These are phyloP conservation scores for Leucophenga montana DNA, from an alignment of 2,888 invertebrate species.

Conservation along the genomic window DNA sequence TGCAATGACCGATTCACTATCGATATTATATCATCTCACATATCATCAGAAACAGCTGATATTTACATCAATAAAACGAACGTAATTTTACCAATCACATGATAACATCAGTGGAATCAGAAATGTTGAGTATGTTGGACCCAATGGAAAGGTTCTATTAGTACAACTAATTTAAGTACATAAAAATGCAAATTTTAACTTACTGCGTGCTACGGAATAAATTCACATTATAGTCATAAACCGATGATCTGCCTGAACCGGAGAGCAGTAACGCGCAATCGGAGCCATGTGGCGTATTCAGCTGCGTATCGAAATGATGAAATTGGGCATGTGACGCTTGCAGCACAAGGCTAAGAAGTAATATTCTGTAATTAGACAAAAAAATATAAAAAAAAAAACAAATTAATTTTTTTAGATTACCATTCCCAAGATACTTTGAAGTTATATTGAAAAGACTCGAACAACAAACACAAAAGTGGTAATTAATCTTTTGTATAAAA, in stretches of 20 bases:
- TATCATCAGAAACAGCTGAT: too few relatives aligned
- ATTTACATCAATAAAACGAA: too few relatives aligned
- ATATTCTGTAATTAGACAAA: constrained; percentile 64
- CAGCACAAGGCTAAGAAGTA: constrained; percentile 46
- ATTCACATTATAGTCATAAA: constrained; percentile 89
- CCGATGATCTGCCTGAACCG: constrained; percentile 85
- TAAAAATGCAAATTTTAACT: constrained; percentile 74
- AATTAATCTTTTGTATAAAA: background rate
- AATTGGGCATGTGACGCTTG: constrained; percentile 60
- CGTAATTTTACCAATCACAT: too few relatives aligned
- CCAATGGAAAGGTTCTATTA: too few relatives aligned
- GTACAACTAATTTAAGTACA: constrained; percentile 48
- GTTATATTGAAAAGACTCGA: background rate
- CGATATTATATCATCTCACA: too few relatives aligned
- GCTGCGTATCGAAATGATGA: constrained; percentile 65
- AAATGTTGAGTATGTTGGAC: too few relatives aligned
- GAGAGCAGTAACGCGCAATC: constrained; percentile 87
- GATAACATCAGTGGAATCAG: too few relatives aligned
- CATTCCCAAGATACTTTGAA: too few relatives aligned
- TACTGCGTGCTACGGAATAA: constrained; percentile 85
- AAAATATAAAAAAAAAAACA: background rate
- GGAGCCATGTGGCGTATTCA: constrained; percentile 71
- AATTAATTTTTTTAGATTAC: too few relatives aligned
- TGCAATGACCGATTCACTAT: too few relatives aligned
- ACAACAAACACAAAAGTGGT: background rate